A percentile compares a stretch with the other conserved stretches of the same genome.
Conservation (phyloP, 2,113 vertebrate genomes). For the Thomomys bottae region DNA sequence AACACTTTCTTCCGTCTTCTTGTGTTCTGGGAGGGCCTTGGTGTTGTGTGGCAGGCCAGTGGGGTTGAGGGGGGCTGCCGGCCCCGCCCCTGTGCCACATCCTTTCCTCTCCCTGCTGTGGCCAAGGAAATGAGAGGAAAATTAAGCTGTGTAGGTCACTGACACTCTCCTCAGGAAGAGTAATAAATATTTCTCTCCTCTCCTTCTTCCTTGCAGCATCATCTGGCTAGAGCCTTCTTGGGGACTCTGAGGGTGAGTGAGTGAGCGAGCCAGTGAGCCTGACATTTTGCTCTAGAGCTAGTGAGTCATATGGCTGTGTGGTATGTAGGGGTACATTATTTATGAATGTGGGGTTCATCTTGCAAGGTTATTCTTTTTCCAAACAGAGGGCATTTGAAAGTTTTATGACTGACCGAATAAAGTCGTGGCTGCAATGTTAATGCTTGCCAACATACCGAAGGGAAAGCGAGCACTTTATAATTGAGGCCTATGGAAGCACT, state of each 20-base stretch:
- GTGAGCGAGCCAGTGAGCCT: neutral
- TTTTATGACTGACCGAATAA: slow-evolving; percentile 15
- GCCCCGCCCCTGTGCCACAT: neutral
- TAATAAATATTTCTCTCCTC: slow-evolving; percentile 48
- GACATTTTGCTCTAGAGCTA: neutral
- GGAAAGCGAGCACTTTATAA: slow-evolving; percentile 33
- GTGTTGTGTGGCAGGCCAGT: too few relatives aligned
- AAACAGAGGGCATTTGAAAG: slow-evolving; percentile 9
- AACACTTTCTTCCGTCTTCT: neutral
- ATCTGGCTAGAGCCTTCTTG: slow-evolving; percentile 5
- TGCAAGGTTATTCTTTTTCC: slow-evolving; percentile 5
- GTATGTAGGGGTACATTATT: neutral
- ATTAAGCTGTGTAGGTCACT: slow-evolving; percentile 9
- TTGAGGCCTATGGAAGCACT: slow-evolving; percentile 6
- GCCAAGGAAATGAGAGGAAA: slow-evolving; percentile 16
- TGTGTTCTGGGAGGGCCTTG: neutral
- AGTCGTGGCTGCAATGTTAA: slow-evolving; percentile 33
- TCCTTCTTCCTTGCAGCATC: slow-evolving; percentile 12
- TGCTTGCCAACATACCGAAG: slow-evolving; percentile 32
- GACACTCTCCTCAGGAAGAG: slow-evolving; percentile 24
- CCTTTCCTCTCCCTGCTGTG: neutral
- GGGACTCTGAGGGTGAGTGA: neutral
- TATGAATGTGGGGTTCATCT: slow-evolving; percentile 18
- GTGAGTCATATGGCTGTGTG: neutral
- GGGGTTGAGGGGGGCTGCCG: accelerated